Conservation (phyloP, 2,888 invertebrate species). For the Microchrysa polita region DNA sequence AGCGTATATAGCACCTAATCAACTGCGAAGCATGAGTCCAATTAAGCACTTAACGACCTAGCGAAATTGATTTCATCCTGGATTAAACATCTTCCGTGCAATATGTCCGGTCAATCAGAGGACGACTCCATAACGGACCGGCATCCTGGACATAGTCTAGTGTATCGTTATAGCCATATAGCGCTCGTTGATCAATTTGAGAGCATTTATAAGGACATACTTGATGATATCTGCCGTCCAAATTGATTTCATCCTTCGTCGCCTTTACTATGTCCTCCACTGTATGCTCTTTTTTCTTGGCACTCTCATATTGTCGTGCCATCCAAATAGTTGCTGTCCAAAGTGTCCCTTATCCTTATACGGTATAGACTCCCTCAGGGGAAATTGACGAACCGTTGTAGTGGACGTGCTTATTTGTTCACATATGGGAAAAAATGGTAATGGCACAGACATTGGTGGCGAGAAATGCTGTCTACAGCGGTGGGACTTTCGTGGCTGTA, state of each 20-base stretch:
- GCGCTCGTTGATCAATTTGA: slow-evolving; percentile 25
- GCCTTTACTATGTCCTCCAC: slow-evolving; percentile 8
- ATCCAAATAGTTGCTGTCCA: slow-evolving; percentile 29
- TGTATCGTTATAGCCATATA: neutral
- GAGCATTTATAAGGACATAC: slow-evolving; percentile 41
- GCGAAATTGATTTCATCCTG: slow-evolving; percentile 40
- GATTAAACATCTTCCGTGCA: slow-evolving; percentile 16
- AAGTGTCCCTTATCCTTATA: slow-evolving; percentile 31
- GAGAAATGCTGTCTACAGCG: neutral
- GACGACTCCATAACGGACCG: neutral
- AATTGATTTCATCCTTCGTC: slow-evolving; percentile 43
- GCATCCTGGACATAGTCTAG: neutral
- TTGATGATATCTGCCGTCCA: slow-evolving; percentile 38
- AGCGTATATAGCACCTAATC: slow-evolving; percentile 33
- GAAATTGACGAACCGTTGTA: slow-evolving; percentile 15
- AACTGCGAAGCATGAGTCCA: slow-evolving; percentile 41
- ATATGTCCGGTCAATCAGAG: neutral
- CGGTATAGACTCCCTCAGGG: slow-evolving; percentile 7
- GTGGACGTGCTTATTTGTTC: slow-evolving; percentile 25
- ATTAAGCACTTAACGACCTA: slow-evolving; percentile 44
- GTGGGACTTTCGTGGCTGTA: neutral
- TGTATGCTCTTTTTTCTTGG: neutral
- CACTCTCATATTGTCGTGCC: slow-evolving; percentile 15
- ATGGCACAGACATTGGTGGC: no score
- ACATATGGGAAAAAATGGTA: neutral